Evolutionary conservation across 2,113 vertebrate species (phyloP), one percentile per base, ranked within the genome.

Genomic region (Limnothrissa miodon): DNA sequence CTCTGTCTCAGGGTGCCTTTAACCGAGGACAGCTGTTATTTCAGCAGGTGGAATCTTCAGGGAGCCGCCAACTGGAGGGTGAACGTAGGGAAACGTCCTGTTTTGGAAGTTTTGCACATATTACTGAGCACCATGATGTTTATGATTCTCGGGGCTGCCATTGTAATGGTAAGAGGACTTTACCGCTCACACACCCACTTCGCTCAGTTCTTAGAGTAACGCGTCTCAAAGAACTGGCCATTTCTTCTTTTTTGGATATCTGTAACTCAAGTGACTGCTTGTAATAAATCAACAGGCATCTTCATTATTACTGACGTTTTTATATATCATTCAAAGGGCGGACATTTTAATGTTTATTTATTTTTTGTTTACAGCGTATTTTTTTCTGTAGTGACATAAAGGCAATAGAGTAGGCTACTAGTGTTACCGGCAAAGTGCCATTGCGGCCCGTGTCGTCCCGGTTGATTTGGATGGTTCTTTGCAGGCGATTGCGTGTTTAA

Each of bases 401-500:
- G 23, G 23, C 9, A 19, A 36, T 9, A n/a, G 44, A 36, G 53
- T 9, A 46, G n/a, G n/a, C 70, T 79, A 66, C 2, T 56, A 82
- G n/a, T 84, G 21, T 81, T 45, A 42, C 25, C 62, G 36, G 45
- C 21, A 70, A 78, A 80, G 45, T 80, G 59, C 44, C 17, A n/a
- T 53, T 36, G 86, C 89, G 21, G 87, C 59, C 87, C 84, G 78
- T 85, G 92, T 89, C 90, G 90, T 93, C 89, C 92, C 91, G 88
- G 90, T 87, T 94, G 91, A 95, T 91, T 91, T 53, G 86, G 88
- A 90, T 93, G 92, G 93, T 93, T 95, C 93, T 95, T 88, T 95
- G 88, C 95, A 97, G 96, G 95, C 95, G 93, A 94, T 97, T 92
- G 96, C 96, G 92, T 96, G 96, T 93, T 93, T 96, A 91, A 93